Percentiles rank a stretch among this genome's conserved stretches.
These are phyloP conservation scores for Melanostigma gelatinosum DNA, from an alignment of 2,113 vertebrate species.

Conservation along the genomic window DNA sequence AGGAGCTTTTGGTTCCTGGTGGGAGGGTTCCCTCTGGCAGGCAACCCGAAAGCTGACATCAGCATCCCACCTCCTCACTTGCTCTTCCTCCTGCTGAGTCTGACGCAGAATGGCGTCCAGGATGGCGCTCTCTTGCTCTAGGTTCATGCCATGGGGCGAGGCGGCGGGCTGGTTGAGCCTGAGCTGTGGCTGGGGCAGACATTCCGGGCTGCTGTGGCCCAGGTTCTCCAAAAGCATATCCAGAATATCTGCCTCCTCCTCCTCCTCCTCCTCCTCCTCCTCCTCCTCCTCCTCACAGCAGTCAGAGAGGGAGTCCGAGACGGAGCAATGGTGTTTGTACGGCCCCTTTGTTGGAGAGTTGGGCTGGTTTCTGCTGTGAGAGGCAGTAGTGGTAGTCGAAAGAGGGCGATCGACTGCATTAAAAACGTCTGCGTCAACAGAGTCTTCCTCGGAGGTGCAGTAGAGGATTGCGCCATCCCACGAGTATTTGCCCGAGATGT, in stretches of 20 bases:
- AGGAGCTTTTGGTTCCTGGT: conserved; percentile 89
- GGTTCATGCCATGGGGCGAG: conserved; percentile 89
- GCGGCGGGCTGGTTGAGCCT: conserved; percentile 90
- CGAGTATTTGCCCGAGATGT: conserved; percentile 98
- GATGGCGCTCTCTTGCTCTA: conserved; percentile 88
- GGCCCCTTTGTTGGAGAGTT: conserved; percentile 55
- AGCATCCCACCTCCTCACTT: conserved; percentile 77
- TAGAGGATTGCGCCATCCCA: conserved; percentile 94
- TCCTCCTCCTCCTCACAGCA: conserved; percentile 77
- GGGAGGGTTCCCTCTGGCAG: conserved; percentile 83
- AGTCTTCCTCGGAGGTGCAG: conserved; percentile 86
- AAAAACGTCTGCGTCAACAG: conserved; percentile 48
- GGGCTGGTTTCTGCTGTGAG: conserved; percentile 43
- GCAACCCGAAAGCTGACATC: conserved; percentile 80
- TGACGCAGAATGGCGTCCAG: conserved; percentile 87
- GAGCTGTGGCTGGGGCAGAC: conserved; percentile 87
- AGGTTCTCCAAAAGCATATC: conserved; percentile 90
- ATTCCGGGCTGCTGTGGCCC: conserved; percentile 92
- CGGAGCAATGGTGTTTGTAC: conserved; percentile 37
- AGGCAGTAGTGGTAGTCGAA: conserved; percentile 3
- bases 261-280: conserved; percentile 31
- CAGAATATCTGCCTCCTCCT: conserved; percentile 86
- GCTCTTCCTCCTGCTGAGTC: conserved; percentile 86
- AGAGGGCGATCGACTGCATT: conserved; percentile 30
- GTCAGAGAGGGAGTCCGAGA: conserved; percentile 50